Percentiles rank a stretch among this genome's conserved stretches.
These are phyloP conservation scores for Nesidiocoris tenuis DNA, from an alignment of 2,888 invertebrate species.

Conservation along the genomic window DNA sequence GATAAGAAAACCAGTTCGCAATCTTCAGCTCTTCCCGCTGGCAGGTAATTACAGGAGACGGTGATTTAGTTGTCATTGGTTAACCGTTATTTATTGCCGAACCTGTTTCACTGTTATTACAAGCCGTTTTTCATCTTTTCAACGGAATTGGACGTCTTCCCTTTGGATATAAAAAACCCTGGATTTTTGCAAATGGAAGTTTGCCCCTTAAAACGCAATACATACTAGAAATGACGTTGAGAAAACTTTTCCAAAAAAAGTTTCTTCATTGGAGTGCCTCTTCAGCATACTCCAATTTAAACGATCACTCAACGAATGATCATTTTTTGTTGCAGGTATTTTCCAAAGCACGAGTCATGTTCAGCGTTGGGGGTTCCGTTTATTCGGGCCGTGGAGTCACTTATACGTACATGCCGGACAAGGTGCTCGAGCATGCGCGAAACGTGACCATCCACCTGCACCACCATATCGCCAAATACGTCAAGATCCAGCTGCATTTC, in stretches of 20 bases:
- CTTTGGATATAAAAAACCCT: no score
- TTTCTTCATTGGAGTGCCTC: no score
- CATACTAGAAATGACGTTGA: no score
- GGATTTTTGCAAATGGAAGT: no score
- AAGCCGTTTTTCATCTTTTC: background rate
- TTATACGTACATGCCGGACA: constrained; percentile 63
- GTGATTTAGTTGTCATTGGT: constrained; percentile 39
- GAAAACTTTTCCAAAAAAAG: no score
- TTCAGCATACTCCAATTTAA: no score
- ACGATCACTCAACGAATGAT: no score
- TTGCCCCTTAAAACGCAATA: no score
- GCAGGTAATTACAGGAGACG: constrained; percentile 19
- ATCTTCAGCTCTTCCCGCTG: constrained; percentile 12
- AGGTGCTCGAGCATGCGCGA: constrained; percentile 64
- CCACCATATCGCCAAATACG: constrained; percentile 61
- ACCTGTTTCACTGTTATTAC: constrained; percentile 25
- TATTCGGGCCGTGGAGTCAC: constrained; percentile 61
- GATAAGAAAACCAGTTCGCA: background rate
- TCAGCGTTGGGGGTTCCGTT: constrained; percentile 62
- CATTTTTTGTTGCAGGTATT: constrained; percentile 63
- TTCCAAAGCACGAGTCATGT: constrained; percentile 65
- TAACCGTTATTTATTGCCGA: constrained; percentile 31
- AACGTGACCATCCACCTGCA: constrained; percentile 68
- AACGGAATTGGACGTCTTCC: no score
- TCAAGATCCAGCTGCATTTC: constrained; percentile 66